Evolutionary conservation across 2,113 vertebrate species (phyloP), one percentile per base, ranked within the genome.

Genomic region (Channa maculata): DNA sequence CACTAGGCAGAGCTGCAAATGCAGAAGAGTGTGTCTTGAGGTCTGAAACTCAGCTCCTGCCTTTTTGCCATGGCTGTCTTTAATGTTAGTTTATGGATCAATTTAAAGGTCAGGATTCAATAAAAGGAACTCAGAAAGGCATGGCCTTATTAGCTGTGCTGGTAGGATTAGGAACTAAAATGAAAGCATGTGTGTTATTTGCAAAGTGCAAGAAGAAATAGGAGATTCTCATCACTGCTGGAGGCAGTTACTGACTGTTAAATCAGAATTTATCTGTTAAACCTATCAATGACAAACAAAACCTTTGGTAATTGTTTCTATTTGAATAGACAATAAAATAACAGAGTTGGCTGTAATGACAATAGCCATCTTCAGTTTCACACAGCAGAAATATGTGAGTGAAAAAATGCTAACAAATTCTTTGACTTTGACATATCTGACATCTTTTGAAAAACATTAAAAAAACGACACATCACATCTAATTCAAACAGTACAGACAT

Each of bases 181-280:
- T 45, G 36, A 74, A 75, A 82, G n/a, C 24, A 79, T 57, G 75
- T 60, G 53, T 75, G 65, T 86, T 15, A 57, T 87, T 88, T 87
- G 5, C 10, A 63, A 82, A 80, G 76, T 76, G 83, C 54, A 64
- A 71, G 51, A 66, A 75, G 62, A 71, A 73, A 87, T 37, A 15
- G 10, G n/a, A 73, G 60, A 66, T 54, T 0, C 58, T 63, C 24
- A 36, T 77, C 63, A 50, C 44, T 24, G 74, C 76, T 61, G 46
- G 36, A 80, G 58, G 38, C n/a, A 12, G 71, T 39, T 75, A 14
- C 39, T 58, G 67, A 62, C 38, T 73, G 55, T 15, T 48, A 67
- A 83, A 75, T 64, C 61, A 49, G 53, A 39, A 63, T 62, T 65
- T 38, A 49, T 72, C 11, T 58, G 1, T 84, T 80, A 65, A 24